A percentile compares a stretch with the other conserved stretches of the same genome.
Evolutionary conservation across 2,113 vertebrate species (phyloP).

Genomic region (Triplophysa tibetana): DNA sequence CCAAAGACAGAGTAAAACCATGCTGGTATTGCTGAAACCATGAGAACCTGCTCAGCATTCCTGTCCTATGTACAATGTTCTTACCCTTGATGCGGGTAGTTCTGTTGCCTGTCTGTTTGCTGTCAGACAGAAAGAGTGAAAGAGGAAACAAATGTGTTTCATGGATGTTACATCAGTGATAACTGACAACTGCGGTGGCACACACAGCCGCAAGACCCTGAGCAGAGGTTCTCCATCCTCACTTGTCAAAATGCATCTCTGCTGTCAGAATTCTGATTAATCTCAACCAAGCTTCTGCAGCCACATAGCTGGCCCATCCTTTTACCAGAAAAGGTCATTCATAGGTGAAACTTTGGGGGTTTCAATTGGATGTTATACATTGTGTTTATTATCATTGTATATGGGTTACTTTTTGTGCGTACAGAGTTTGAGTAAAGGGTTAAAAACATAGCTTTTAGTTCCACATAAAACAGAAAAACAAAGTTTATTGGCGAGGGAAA

Average conservation of each 20-base stretch:
- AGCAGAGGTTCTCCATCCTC: conserved; percentile 35
- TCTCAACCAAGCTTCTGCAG: neutral
- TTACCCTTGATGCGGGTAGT: conserved; percentile 39
- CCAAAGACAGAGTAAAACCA: neutral
- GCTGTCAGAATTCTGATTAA: conserved; percentile 4
- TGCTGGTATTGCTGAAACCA: neutral
- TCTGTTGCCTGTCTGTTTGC: conserved; percentile 21
- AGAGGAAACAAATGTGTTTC: conserved; percentile 42
- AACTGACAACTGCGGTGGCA: conserved; percentile 41
- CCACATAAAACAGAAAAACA: no score
- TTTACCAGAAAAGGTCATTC: no score
- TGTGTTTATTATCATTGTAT: no score
- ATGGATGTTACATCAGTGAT: conserved; percentile 51
- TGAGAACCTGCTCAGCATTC: conserved; percentile 1
- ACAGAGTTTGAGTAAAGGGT: no score
- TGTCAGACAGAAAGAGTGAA: conserved; percentile 10
- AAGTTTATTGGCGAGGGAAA: no score
- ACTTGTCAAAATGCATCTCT: conserved; percentile 39
- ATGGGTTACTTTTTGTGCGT: no score
- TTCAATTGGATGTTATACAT: no score
- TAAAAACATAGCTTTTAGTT: no score
- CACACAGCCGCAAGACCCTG: neutral
- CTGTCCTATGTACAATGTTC: neutral
- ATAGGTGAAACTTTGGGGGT: no score
- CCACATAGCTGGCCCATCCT: neutral